Base-by-base conservation (phyloP, 2,888 invertebrate species). In the Diplazon laetatorius region DNA sequence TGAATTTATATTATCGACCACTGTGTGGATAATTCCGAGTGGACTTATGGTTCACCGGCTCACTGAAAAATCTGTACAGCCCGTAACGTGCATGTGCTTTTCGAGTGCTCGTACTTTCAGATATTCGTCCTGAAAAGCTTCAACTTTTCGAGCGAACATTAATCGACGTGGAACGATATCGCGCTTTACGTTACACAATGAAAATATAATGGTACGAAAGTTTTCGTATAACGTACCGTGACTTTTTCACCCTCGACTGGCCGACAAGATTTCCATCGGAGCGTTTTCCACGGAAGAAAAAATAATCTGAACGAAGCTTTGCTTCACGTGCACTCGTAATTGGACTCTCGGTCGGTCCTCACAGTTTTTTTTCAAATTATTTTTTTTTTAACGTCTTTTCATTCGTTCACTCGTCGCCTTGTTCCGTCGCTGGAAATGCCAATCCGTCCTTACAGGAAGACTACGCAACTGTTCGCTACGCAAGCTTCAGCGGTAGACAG, bases 221-320 rank as follows among this genome's bases (percentile, higher is more conserved):
- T 20, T 37, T n/a, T 18, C 14, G 39, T n/a, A n/a, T n/a, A n/a
- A n/a, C 37, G 20, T 16, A 39, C 18, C 25, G 65, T 59, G 39
- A 66, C 65, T 48, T 37, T 57, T 73, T 50, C 44, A 20, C 30
- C 18, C 22, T 30, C 42, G 52, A 30, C 71, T 37, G 20, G 44
- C 30, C 35, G 59, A 35, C 65, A 35, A 20, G 65, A 42, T 60
- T 65, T 22, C 35, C 14, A 55, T 20, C 18, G 18, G 6, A 46
- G 25, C 44, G 48, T 48, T 60, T 72, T 42, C 62, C 59, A 37
- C 48, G 25, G 50, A 44, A 30, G 57, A 39, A 62, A 76, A 68
- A 77, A 72, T 70, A 70, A 76, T 59, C 70, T 35, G 57, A 76
- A 65, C 65, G 30, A 16, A 65, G 65, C 50, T 50, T 25, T n/a